phyloP scores from a whole-genome alignment of 2,797 vertebrate genomes.

The Ctenopoma kingsleyae region DNA sequence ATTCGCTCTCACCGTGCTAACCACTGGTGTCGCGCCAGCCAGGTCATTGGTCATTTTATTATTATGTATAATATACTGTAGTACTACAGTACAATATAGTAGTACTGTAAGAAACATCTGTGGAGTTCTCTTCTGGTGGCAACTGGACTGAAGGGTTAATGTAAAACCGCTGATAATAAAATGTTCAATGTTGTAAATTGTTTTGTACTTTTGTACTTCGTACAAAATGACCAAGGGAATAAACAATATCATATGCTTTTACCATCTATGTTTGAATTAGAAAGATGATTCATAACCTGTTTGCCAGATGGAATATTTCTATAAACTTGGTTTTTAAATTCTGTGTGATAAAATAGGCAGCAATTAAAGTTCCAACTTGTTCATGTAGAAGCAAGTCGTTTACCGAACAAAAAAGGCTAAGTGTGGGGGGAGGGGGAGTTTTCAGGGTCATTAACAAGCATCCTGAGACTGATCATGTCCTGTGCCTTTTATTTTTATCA shows the following conservation, averaged over 20 bases:
- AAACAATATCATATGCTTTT: neutral
- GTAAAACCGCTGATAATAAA: neutral
- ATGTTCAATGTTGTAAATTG: neutral
- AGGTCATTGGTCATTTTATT: neutral
- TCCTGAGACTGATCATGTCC: conserved; percentile 19
- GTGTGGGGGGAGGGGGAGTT: neutral
- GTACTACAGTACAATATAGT: neutral
- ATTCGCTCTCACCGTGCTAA: neutral
- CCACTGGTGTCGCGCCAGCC: neutral
- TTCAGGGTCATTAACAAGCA: conserved; percentile 3
- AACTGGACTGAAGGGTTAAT: too few species aligned
- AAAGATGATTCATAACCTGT: neutral
- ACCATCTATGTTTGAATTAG: neutral
- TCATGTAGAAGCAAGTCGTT: neutral
- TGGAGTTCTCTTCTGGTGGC: neutral
- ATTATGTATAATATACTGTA: neutral
- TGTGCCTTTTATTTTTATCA: conserved; percentile 37
- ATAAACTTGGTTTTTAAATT: neutral
- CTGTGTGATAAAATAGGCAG: too few species aligned
- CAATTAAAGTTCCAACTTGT: too few species aligned
- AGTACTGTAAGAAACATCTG: neutral
- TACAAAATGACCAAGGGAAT: neutral
- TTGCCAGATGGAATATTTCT: neutral
- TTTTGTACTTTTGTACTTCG: neutral
- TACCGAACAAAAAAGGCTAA: too few species aligned